Evolutionary conservation across 2,113 vertebrate species (phyloP).

Genomic region (Poicephalus meyeri): DNA sequence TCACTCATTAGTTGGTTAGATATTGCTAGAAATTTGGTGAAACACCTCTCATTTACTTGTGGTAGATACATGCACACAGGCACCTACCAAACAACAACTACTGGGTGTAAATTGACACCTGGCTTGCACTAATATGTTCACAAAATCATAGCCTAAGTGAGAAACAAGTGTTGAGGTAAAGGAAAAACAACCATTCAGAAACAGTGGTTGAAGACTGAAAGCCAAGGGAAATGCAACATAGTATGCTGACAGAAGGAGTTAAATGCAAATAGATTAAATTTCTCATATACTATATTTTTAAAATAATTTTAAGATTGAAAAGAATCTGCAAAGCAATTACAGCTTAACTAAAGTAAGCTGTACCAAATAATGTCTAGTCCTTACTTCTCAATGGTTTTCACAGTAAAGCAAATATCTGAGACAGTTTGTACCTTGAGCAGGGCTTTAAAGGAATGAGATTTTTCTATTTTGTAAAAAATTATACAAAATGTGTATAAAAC

Average conservation of each 20-base stretch:
- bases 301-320: neutral
- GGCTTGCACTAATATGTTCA: neutral
- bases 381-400: neutral
- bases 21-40: neutral
- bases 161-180: neutral
- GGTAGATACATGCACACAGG: neutral
- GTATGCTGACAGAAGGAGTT: neutral
- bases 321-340: neutral
- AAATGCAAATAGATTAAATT: neutral
- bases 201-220: neutral
- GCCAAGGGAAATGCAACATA: neutral
- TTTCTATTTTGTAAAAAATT: neutral
- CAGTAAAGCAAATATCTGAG: neutral
- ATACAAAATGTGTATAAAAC: neutral
- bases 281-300: neutral
- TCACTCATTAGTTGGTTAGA: neutral
- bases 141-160: neutral
- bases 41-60: neutral
- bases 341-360: neutral
- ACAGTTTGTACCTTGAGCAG: neutral
- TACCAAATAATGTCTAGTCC: neutral
- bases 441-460: neutral
- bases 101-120: neutral
- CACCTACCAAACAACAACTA: neutral
- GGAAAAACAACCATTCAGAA: neutral